Percentiles rank a stretch among this genome's conserved stretches.
These are phyloP conservation scores for Drosophila rufa DNA, from an alignment of 1,140 invertebrate species.

Conservation along the genomic window DNA sequence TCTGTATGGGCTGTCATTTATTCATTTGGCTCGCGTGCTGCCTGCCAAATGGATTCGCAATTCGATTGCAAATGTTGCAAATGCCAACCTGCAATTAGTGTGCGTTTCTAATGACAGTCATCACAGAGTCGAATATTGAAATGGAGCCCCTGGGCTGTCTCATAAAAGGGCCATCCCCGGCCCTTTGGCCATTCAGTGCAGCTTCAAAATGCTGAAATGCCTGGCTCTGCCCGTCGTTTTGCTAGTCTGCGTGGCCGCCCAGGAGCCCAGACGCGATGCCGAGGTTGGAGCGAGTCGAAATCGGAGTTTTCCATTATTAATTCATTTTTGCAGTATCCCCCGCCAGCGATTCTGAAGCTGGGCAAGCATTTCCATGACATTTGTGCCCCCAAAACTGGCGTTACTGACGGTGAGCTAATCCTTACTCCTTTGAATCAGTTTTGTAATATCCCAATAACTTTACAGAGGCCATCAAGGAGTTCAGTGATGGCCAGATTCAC, in stretches of 20 bases:
- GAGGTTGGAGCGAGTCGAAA: slow-evolving; percentile 21
- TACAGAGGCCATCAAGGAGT: slow-evolving; percentile 78
- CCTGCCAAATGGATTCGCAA: slow-evolving; percentile 48
- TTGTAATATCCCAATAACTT: background rate
- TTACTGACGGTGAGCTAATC: slow-evolving; percentile 43
- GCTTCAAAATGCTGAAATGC: slow-evolving; percentile 41
- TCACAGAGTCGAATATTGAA: slow-evolving; percentile 23
- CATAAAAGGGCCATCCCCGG: slow-evolving; percentile 37
- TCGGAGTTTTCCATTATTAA: background rate
- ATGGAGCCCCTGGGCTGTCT: slow-evolving; percentile 13
- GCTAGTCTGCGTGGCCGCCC: slow-evolving; percentile 16
- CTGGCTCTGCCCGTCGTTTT: slow-evolving; percentile 9
- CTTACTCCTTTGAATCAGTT: too few species aligned
- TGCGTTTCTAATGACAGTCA: slow-evolving; percentile 56
- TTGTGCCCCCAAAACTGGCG: slow-evolving; percentile 60
- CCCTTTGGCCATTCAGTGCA: slow-evolving; percentile 6
- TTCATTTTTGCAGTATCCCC: slow-evolving; percentile 36
- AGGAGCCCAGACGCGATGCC: slow-evolving; percentile 52
- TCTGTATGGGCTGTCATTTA: slow-evolving; percentile 55
- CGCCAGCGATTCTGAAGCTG: slow-evolving; percentile 38
- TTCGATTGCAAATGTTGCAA: slow-evolving; percentile 54
- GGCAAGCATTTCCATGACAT: slow-evolving; percentile 52
- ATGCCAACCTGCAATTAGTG: slow-evolving; percentile 56
- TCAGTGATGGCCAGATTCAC: slow-evolving; percentile 73
- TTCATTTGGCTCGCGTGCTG: slow-evolving; percentile 54